Evolutionary conservation across 2,113 vertebrate species (phyloP).

Genomic region (Paramormyrops kingsleyae): DNA sequence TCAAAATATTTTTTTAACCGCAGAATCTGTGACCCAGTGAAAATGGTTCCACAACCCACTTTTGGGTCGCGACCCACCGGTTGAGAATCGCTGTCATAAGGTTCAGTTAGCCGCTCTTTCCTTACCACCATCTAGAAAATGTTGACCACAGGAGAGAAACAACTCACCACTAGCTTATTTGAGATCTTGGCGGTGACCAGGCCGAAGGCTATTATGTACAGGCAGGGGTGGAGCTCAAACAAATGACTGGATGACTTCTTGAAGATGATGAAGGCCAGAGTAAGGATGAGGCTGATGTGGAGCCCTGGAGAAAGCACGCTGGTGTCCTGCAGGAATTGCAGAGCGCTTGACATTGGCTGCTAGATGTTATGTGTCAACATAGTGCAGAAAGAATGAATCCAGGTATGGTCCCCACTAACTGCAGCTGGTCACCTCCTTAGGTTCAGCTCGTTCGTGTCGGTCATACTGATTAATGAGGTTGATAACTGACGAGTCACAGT

Average conservation of each 20-base stretch:
- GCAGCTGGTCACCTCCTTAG: not conserved
- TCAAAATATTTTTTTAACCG: not conserved
- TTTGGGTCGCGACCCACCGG: not conserved
- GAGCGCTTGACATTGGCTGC: not conserved
- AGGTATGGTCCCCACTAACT: not conserved
- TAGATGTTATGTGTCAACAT: not conserved
- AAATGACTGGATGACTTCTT: constrained; percentile 86
- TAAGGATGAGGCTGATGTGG: constrained; percentile 82
- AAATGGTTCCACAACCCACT: not conserved
- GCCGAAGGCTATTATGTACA: constrained; percentile 88
- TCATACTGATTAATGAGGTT: not conserved
- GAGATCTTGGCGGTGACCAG: constrained; percentile 87
- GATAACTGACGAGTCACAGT: not conserved
- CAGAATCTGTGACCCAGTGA: not conserved
- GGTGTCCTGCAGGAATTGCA: constrained; percentile 72
- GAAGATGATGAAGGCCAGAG: constrained; percentile 85
- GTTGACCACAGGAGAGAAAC: not conserved
- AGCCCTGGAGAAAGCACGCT: constrained; percentile 88
- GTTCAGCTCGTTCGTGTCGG: not conserved
- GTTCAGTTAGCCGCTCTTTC: not conserved
- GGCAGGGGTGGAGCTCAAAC: constrained; percentile 86
- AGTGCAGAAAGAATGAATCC: not conserved
- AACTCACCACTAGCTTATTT: constrained; percentile 89
- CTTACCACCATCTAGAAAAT: not conserved
- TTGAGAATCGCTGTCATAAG: not conserved